Evolutionary conservation across 1,140 invertebrate species (phyloP), one percentile per base, ranked within the genome.

Genomic region (Cotesia glomerata): DNA sequence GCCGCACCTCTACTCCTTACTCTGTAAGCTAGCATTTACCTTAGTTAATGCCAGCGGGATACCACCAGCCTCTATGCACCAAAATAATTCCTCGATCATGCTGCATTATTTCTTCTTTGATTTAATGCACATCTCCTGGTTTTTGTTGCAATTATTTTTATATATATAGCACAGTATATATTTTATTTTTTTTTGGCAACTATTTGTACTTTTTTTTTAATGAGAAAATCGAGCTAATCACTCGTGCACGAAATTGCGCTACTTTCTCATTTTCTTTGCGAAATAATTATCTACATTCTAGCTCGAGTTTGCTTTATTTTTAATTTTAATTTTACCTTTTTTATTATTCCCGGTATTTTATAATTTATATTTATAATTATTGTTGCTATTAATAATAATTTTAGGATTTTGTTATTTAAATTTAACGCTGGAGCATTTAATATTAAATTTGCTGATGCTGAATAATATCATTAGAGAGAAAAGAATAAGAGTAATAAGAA

Each of bases 161-260:
- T 36, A 65, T 65, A 45, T 16, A 39, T 26, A 26, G 0, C 0
- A 26, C 26, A 26, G 7, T 65, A 39, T 9, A 49, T 9, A 65
- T 65, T 65, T 65, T 49, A 26, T 18, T 49, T 49, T 65, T 16
- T 39, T 62, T 26, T 13, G 32, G 13, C n/a, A 26, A 26, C 11
- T 62, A 35, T 35, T 18, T 9, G 14, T 58, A 8, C 56, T 18
- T 26, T 32, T 32, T 58, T 58, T 58, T 58, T 18, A 14, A 58
- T 58, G 56, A 58, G 56, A 58, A 58, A 58, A 58, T 58, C 56
- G 18, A 58, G 56, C 56, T 58, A 58, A 58, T 58, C 56, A 58
- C 16, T 58, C 56, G 56, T 18, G 56, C 56, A 58, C 56, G 18
- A 58, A 35, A 62, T 62, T 34, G 32, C 26, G 63, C 63, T 52